Percentiles rank a stretch among this genome's conserved stretches.
Conservation (phyloP, 1,140 invertebrate genomes). For the Drosophila lini region DNA sequence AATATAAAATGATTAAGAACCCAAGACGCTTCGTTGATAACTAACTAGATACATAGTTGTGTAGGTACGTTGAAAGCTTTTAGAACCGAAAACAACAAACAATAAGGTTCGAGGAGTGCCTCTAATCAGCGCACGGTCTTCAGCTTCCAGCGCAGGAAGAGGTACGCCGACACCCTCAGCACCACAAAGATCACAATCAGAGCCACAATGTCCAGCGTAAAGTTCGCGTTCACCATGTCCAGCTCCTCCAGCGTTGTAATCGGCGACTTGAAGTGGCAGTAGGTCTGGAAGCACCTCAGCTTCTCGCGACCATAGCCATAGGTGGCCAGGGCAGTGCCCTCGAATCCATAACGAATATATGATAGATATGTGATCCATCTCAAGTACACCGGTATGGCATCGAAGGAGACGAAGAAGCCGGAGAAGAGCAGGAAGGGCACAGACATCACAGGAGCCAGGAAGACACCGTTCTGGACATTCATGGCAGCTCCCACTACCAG, state of each 20-base stretch:
- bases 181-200: conserved; percentile 95
- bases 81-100: conserved; percentile 54
- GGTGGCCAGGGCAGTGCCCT: conserved; percentile 96
- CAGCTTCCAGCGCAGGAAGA: conserved; percentile 96
- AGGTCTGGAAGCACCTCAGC: conserved; percentile 91
- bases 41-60: conserved; percentile 30
- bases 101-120: neutral
- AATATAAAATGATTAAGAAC: conserved; percentile 38
- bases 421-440: conserved; percentile 97
- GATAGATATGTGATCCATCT: conserved; percentile 98
- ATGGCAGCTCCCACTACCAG: conserved; percentile 97
- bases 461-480: conserved; percentile 97
- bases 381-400: conserved; percentile 97
- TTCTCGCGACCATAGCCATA: conserved; percentile 94
- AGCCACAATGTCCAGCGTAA: conserved; percentile 92
- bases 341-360: conserved; percentile 98
- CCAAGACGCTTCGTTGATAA: conserved; percentile 41
- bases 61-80: conserved; percentile 67
- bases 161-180: conserved; percentile 93
- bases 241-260: conserved; percentile 95
- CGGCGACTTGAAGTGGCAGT: conserved; percentile 96
- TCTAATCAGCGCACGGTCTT: conserved; percentile 88
- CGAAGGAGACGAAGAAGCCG: conserved; percentile 98
- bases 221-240: conserved; percentile 91
- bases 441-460: conserved; percentile 97